Base-by-base conservation (phyloP, 2,888 invertebrate species). In the Eustalomyia histrio region DNA sequence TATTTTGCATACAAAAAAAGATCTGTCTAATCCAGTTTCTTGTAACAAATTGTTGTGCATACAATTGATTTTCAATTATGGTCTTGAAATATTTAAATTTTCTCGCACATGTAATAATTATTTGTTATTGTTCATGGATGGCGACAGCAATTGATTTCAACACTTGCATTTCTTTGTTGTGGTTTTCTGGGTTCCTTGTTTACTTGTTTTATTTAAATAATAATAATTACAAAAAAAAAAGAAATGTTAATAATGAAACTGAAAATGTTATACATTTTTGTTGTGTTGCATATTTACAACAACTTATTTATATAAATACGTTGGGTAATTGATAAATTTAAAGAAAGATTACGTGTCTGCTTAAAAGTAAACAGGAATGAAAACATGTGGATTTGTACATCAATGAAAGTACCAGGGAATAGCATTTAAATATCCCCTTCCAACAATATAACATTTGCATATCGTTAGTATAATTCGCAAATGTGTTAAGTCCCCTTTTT, bases 1-100 rank as follows among this genome's bases (percentile, higher is more conserved):
- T 75, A 50, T 67, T 52, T 74, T 29, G 29, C 10, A 73, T 43
- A 29, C 57, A 64, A 53, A n/a, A n/a, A n/a, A 52, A 52, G n/a
- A 50, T 29, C 29, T 33, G n/a, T 65, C 8, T 35, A 17, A 33
- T 52, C 35, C 14, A 33, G 16, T 52, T 18, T 76, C 43, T 47
- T n/a, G 43, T 47, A 29, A 21, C 21, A 29, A 29, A 7, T 29
- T 29, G 29, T 29, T 63, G 47, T 64, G 16, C 16, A 14, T 57
- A 71, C 64, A 76, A 29, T 76, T 65, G 76, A 71, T 71, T 76
- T 76, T 76, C 33, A 76, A 76, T 76, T 71, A 65, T 71, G 71
- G 71, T 29, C 17, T 65, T 60, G 33, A 58, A 58, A 50, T 43
- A 67, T 55, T 12, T 29, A 55, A n/a, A 33, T 18, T 35, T 64